These are phyloP conservation scores for Strix aluco DNA, from an alignment of 2,113 vertebrate genomes.

Conservation along the genomic window DNA sequence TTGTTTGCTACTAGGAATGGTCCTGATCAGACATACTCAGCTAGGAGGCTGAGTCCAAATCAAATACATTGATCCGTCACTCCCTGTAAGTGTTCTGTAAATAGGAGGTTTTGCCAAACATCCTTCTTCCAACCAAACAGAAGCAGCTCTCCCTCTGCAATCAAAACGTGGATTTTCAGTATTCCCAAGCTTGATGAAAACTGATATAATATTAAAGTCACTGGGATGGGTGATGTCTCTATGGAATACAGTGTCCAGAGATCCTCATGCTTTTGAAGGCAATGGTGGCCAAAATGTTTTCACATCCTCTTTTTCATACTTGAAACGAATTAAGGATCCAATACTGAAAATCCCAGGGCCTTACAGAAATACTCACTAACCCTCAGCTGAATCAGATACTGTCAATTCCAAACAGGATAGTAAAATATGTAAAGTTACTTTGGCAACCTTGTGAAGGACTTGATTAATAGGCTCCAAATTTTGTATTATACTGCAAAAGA, in stretches of 20 bases:
- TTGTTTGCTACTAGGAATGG: background rate
- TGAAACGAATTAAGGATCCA: background rate
- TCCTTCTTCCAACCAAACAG: background rate
- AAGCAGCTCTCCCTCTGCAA: background rate
- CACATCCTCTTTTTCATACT: background rate
- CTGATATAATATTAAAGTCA: background rate
- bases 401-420: background rate
- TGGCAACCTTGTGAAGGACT: background rate
- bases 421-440: background rate
- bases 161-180: background rate
- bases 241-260: background rate
- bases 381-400: background rate
- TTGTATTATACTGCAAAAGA: background rate
- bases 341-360: background rate
- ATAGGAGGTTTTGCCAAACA: background rate
- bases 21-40: background rate
- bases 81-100: background rate
- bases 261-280: background rate
- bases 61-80: background rate
- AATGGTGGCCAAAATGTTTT: background rate
- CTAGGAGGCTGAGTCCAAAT: background rate
- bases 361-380: background rate
- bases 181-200: background rate
- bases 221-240: background rate
- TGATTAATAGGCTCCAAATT: background rate